Conservation (phyloP, 2,113 vertebrate species). For the Pseudopodoces humilis region DNA sequence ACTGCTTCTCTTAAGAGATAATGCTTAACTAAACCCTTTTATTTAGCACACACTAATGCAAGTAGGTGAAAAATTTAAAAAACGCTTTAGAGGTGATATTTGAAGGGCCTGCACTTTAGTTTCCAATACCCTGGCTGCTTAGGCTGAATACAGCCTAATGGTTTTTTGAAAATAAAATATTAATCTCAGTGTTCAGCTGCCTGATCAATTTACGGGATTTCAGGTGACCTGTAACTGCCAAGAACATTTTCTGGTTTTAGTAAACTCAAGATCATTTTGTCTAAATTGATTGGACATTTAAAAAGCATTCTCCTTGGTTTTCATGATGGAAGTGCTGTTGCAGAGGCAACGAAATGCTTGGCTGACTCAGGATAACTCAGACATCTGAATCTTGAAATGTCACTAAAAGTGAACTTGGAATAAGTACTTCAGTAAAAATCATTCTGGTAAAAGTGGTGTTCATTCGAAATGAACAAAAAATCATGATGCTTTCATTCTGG, state of each 20-base stretch:
- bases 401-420: not conserved
- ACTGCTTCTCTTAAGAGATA: not conserved
- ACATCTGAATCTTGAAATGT: not conserved
- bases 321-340: not conserved
- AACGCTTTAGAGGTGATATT: not conserved
- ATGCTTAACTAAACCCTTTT: not conserved
- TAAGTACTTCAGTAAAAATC: not conserved
- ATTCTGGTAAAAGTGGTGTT: not conserved
- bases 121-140: not conserved
- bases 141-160: not conserved
- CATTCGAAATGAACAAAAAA: not conserved
- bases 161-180: not conserved
- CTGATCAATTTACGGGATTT: not conserved
- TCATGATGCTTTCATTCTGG: not conserved
- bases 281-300: not conserved
- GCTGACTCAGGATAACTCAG: not conserved
- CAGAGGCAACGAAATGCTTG: not conserved
- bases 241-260: not conserved
- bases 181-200: not conserved
- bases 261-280: not conserved
- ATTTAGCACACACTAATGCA: not conserved
- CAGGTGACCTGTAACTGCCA: not conserved
- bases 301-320: not conserved
- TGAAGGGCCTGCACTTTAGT: not conserved
- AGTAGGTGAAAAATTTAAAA: not conserved